Evolutionary conservation across 2,797 vertebrate species (phyloP).

Genomic region (Lateolabrax maculatus): DNA sequence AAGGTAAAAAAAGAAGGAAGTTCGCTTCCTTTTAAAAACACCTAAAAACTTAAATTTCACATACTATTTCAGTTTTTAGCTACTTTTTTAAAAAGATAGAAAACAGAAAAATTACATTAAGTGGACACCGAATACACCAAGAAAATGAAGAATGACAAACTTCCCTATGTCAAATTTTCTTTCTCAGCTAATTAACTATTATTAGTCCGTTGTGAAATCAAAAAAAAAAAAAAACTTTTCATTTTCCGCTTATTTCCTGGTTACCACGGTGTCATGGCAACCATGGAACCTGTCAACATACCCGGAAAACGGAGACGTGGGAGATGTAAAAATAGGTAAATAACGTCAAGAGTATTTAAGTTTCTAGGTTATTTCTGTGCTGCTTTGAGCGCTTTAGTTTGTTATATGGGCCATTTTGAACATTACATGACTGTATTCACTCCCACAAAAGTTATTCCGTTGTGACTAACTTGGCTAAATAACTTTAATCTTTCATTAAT

Average conservation of each 20-base stretch:
- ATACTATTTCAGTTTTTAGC: not conserved
- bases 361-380: not conserved
- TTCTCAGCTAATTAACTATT: too few species aligned
- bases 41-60: not conserved
- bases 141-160: too few species aligned
- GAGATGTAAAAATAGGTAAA: slow-evolving; percentile 55
- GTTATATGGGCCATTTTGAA: not conserved
- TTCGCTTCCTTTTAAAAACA: too few species aligned
- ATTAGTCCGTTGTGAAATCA: too few species aligned
- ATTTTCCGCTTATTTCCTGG: too few species aligned
- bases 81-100: not conserved
- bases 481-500: not conserved
- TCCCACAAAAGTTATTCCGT: not conserved
- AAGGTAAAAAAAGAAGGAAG: too few species aligned
- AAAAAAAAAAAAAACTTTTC: too few species aligned
- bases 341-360: not conserved
- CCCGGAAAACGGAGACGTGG: slow-evolving; percentile 23
- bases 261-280: slow-evolving; percentile 46
- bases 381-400: not conserved
- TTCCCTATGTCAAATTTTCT: too few species aligned
- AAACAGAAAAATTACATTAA: not conserved
- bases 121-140: not conserved
- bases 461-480: not conserved
- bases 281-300: slow-evolving; percentile 66
- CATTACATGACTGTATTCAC: not conserved